Conservation (phyloP, 35 echinoderm and acorn worm species). For the Holothuria glaberrima region DNA sequence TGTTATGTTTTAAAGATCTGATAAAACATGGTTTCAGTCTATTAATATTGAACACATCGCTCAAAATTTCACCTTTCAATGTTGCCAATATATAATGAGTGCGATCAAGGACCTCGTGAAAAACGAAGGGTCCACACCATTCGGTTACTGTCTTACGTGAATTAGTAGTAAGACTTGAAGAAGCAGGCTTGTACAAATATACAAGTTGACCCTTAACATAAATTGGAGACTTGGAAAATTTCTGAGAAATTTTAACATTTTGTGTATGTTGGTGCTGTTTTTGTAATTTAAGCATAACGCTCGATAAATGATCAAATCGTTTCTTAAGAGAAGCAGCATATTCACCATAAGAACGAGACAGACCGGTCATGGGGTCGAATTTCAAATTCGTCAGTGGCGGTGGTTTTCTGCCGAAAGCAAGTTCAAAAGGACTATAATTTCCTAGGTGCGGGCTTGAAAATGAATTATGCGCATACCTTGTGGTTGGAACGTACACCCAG, state of each 20-base stretch:
- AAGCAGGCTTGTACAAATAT: slow-evolving; percentile 66
- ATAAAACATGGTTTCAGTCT: slow-evolving; percentile 49
- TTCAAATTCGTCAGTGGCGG: not conserved
- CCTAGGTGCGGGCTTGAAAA: slow-evolving; percentile 59
- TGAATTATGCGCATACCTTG: slow-evolving; percentile 56
- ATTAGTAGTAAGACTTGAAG: slow-evolving; percentile 61
- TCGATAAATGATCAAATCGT: slow-evolving; percentile 45
- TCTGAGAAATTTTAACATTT: slow-evolving; percentile 51
- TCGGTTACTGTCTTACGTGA: slow-evolving; percentile 55
- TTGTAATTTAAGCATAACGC: slow-evolving; percentile 42
- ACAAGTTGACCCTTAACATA: slow-evolving; percentile 51
- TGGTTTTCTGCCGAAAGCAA: slow-evolving; percentile 63
- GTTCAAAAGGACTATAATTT: slow-evolving; percentile 52
- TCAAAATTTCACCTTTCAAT: slow-evolving; percentile 44
- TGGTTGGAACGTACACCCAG: slow-evolving; percentile 50
- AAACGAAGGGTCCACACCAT: slow-evolving; percentile 58
- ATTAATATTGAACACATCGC: slow-evolving; percentile 52
- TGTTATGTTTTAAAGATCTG: not conserved
- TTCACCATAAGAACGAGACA: slow-evolving; percentile 42
- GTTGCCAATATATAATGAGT: slow-evolving; percentile 55
- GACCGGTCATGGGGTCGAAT: not conserved
- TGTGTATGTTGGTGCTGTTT: slow-evolving; percentile 26
- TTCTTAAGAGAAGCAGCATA: slow-evolving; percentile 34
- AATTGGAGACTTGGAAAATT: slow-evolving; percentile 30
- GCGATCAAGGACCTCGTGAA: slow-evolving; percentile 53